A percentile compares a stretch with the other conserved stretches of the same genome.
Evolutionary conservation across 2,888 invertebrate genomes (phyloP).

Genomic region (Drosophila infuscata): DNA sequence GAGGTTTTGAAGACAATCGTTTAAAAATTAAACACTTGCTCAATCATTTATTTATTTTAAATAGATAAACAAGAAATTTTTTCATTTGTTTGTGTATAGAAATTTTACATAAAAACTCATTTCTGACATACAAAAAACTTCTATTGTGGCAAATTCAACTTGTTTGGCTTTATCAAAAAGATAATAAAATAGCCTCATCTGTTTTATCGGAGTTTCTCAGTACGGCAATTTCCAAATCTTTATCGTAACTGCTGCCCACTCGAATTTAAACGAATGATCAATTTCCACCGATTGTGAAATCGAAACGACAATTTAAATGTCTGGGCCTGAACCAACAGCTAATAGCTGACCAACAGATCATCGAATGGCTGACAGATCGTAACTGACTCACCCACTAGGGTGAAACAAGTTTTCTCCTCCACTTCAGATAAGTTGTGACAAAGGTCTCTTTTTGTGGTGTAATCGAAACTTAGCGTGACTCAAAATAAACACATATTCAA

Average conservation of each 20-base stretch:
- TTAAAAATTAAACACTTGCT: neutral
- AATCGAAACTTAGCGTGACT: slow-evolving; percentile 51
- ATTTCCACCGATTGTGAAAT: slow-evolving; percentile 77
- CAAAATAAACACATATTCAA: slow-evolving; percentile 19
- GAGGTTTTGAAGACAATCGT: neutral
- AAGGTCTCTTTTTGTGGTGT: slow-evolving; percentile 29
- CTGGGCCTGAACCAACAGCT: slow-evolving; percentile 18
- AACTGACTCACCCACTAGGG: slow-evolving; percentile 53
- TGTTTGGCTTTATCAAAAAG: neutral
- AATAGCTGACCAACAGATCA: slow-evolving; percentile 25
- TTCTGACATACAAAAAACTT: neutral
- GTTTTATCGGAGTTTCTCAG: neutral
- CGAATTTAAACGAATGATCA: slow-evolving; percentile 37
- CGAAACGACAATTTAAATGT: slow-evolving; percentile 22
- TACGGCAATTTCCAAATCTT: slow-evolving; percentile 34
- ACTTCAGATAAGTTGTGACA: slow-evolving; percentile 27
- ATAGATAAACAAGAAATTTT: neutral
- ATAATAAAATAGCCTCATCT: neutral
- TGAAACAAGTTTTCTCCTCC: slow-evolving; percentile 54
- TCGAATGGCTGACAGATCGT: slow-evolving; percentile 10
- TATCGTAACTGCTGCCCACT: slow-evolving; percentile 32
- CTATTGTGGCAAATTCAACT: neutral
- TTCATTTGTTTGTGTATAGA: neutral
- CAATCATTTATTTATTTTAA: neutral
- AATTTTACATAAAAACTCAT: neutral